Percentiles rank a stretch among this genome's conserved stretches.
Evolutionary conservation across 23 tunicate genomes (phyloP).

Genomic region (Oikopleura albicans): DNA sequence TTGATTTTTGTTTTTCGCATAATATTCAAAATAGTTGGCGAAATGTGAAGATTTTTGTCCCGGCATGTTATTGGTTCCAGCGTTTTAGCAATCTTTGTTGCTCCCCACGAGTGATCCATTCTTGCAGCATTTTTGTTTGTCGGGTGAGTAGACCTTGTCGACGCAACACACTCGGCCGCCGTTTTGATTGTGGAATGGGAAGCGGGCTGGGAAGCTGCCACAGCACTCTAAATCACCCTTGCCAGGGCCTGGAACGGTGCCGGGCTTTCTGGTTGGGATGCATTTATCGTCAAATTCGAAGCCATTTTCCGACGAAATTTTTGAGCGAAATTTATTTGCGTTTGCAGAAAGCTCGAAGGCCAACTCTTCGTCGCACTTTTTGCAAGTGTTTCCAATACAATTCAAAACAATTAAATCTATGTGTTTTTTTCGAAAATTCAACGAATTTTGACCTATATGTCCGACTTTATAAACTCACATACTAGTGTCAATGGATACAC

Average conservation of each 20-base stretch:
- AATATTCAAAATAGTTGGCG: too few relatives aligned
- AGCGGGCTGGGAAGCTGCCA: neutral
- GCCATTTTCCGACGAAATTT: neutral
- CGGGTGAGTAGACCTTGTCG: neutral
- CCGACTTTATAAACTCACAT: too few relatives aligned
- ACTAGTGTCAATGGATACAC: too few relatives aligned
- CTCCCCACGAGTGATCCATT: neutral
- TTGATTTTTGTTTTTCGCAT: too few relatives aligned
- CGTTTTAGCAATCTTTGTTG: neutral
- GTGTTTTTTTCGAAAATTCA: too few relatives aligned
- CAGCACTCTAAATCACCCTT: neutral
- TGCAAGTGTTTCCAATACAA: too few relatives aligned
- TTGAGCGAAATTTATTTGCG: neutral
- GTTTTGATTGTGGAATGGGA: neutral
- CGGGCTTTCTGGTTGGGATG: neutral
- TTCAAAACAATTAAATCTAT: too few relatives aligned
- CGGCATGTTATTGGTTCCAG: too few relatives aligned
- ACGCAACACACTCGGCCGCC: neutral
- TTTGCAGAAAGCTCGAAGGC: conserved; percentile 1
- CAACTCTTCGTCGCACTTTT: neutral
- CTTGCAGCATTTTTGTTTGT: neutral
- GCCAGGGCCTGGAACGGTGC: neutral
- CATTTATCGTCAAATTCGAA: conserved; percentile 3
- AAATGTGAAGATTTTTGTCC: too few relatives aligned
- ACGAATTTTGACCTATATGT: too few relatives aligned